Base-by-base conservation (phyloP, 1,140 invertebrate genomes). In the Orchesella cincta region DNA sequence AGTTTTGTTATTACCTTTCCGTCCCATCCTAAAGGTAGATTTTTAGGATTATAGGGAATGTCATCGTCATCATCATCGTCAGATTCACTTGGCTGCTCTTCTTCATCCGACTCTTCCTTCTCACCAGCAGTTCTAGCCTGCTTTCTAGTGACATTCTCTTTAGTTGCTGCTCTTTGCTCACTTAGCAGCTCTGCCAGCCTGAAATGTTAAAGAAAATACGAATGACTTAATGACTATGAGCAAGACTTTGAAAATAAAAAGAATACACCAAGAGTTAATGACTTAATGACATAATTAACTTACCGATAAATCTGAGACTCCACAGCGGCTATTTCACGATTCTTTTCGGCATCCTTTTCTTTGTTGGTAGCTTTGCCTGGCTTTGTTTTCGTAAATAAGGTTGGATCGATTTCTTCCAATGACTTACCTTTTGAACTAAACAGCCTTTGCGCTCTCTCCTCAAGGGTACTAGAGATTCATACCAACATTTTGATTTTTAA, bases 41-140 rank as follows among this genome's bases (percentile, higher is more conserved):
- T 99, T 87, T 99, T 99, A 0, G 98, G 98, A 88, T 99, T 99
- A 85, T 99, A 99, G 0, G 97, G 96, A 54, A 98, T 94, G 82
- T 95, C 94, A 84, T 96, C 93, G 67, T 94, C 93, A 80, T 97
- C 95, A 78, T 95, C 93, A 78, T 94, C 94, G 54, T 94, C 93
- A 20, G 90, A 93, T 83, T 96, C 95, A 26, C 89, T 90, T 36
- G 92, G 93, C 81, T 92, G 93, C 74, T 92, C 93, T 82, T 98
- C 95, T 34, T 92, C 94, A 84, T 97, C 96, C 23, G 94, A 95
- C 84, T 97, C 95, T 79, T 96, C 93, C 1, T 94, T 86, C 85
- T 98, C 96, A 8, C 96, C 97, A 54, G 95, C 96, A 0, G 96
- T 98, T 76, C 97, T 90, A 0, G 98, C 98, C 85, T 99, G 97